phyloP scores from a whole-genome alignment of 2,888 invertebrate genomes.

The Unio delphinus region DNA sequence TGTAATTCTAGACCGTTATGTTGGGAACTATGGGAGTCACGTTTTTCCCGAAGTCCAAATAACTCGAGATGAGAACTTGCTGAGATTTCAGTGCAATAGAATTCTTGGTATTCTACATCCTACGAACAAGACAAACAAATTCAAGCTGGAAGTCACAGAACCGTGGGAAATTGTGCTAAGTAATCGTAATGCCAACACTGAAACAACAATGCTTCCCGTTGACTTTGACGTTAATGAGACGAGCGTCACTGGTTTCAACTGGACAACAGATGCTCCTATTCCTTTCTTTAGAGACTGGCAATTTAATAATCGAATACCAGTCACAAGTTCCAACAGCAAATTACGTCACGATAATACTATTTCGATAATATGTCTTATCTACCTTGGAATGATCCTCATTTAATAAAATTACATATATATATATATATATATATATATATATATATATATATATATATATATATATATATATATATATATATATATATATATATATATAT shows the following conservation, averaged over 20 bases:
- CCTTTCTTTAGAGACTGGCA: not conserved
- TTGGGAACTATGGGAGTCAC: constrained; percentile 14
- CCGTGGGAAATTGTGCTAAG: constrained; percentile 16
- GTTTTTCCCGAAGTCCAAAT: constrained; percentile 9
- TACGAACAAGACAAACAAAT: constrained; percentile 15
- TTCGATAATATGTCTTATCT: too few species aligned
- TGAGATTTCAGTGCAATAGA: too few species aligned
- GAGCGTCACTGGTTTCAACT: constrained; percentile 8
- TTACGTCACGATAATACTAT: too few species aligned
- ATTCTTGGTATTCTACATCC: not conserved
- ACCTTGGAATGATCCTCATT: too few species aligned
- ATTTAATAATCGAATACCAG: not conserved
- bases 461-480: too few species aligned
- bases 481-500: too few species aligned
- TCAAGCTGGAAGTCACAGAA: constrained; percentile 17
- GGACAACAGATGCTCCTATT: constrained; percentile 1
- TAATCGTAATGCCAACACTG: constrained; percentile 11
- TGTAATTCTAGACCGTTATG: constrained; percentile 10
- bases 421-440: too few species aligned
- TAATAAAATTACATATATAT: too few species aligned
- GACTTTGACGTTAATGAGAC: constrained; percentile 9
- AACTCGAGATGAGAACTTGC: too few species aligned
- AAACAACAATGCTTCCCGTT: constrained; percentile 1
- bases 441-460: too few species aligned
- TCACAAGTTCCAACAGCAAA: not conserved